Conservation (phyloP, 2,797 vertebrate species). For the Sebastes miniatus region DNA sequence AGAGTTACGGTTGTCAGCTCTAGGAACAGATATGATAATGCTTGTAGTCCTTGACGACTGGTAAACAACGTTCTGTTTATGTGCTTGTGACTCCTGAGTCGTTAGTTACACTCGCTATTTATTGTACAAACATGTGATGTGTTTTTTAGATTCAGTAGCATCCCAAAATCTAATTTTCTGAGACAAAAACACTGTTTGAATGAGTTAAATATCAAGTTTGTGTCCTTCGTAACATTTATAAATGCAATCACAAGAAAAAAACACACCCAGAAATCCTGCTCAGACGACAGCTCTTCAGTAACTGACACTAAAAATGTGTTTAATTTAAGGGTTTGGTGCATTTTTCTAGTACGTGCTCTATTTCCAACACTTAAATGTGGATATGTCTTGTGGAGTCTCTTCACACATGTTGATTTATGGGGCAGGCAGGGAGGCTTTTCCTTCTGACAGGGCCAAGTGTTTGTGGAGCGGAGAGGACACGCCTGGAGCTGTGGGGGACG, state of each 20-base stretch:
- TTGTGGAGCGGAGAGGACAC: conserved; percentile 21
- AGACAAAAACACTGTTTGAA: neutral
- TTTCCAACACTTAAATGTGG: neutral
- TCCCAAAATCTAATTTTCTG: neutral
- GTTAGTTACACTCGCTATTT: neutral
- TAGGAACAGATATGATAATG: conserved; percentile 10
- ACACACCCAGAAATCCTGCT: accelerated
- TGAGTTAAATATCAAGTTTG: neutral
- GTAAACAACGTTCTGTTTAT: conserved; percentile 26
- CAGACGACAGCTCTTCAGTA: neutral
- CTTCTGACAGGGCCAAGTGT: conserved; percentile 23
- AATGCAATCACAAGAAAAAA: neutral
- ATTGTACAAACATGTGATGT: neutral
- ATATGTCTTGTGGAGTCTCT: neutral
- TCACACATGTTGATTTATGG: conserved; percentile 27
- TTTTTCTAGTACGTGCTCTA: neutral
- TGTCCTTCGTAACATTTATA: neutral
- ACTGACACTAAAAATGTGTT: neutral
- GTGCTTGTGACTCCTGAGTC: neutral
- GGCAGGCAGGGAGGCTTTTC: conserved; percentile 9
- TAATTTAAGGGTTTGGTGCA: neutral
- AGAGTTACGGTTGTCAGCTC: neutral
- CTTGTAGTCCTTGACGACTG: conserved; percentile 46
- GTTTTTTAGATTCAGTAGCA: neutral
- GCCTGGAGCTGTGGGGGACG: conserved; percentile 3